Base-by-base conservation (phyloP, 2,113 vertebrate genomes). In the Piliocolobus tephrosceles region DNA sequence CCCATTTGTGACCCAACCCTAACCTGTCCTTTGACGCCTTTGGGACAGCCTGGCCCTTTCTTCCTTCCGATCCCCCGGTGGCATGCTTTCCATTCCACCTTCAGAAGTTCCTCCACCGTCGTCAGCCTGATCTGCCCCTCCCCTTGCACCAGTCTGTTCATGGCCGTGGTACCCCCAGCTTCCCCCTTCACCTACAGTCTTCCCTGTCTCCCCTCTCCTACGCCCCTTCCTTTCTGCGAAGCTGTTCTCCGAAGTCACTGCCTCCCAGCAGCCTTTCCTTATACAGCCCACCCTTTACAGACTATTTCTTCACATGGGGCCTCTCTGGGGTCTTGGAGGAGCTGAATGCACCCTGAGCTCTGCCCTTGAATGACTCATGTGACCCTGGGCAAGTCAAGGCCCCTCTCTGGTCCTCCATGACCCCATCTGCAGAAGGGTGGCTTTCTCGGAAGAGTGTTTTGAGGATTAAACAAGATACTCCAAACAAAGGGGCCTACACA, bases 21-120 rank as follows among this genome's bases (percentile, higher is more conserved):
- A 52, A 3, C 40, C 35, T 61, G 76, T 64, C 40, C 9, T 27
- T 61, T 30, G 58, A 47, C 81, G 50, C 12, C 27, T 16, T 58
- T 0, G 8, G 68, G 64, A 7, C 35, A 81, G 80, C 40, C 30
- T 64, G 3, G 0, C 2, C 6, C n/a, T 14, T 66, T 23, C 76
- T 55, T 47, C 32, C 14, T 10, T 47, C 89, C 10, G 25, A 27
- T 22, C 5, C 58, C 6, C 0, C 0, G 27, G 32, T 5, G 0
- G 11, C 40, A 11, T 0, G 1, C 72, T 66, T 6, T 20, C 9
- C 0, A 0, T 6, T 8, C 6, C 32, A 14, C 0, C 22, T 43
- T 25, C 73, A 55, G 9, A 30, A 10, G 11, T 57, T 10, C 52
- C 35, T n/a, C 16, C 55, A 0, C 5, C 0, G 0, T 43, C 0